Evolutionary conservation across 2,888 invertebrate species (phyloP).

Genomic region (Eretmocerus hayati): DNA sequence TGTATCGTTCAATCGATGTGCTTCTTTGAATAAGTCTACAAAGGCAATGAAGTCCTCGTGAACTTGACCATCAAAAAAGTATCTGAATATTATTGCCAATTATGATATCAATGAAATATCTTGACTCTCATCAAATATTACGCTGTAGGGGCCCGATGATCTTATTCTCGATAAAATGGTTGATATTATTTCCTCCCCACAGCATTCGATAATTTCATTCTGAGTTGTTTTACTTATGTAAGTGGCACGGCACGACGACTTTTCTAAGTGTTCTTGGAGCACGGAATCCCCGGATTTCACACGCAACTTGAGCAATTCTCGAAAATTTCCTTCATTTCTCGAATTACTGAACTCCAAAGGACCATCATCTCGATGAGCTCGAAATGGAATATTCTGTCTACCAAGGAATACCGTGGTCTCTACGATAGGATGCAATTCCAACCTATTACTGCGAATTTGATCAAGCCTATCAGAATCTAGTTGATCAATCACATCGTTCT

Average conservation of each 20-base stretch:
- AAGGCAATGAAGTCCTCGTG: neutral
- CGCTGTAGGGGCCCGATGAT: constrained; percentile 1
- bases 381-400: constrained; percentile 28
- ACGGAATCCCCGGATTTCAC: constrained; percentile 1
- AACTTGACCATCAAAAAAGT: neutral
- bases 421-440: constrained; percentile 23
- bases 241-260: constrained; percentile 14
- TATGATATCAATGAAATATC: constrained; percentile 19
- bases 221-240: constrained; percentile 19
- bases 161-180: neutral
- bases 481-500: neutral
- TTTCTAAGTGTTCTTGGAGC: constrained; percentile 14
- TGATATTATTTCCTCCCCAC: constrained; percentile 3
- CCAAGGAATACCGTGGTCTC: constrained; percentile 26
- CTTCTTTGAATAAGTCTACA: no score
- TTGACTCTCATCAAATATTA: constrained; percentile 24
- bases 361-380: constrained; percentile 20
- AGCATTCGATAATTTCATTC: constrained; percentile 18
- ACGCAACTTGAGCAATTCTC: constrained; percentile 4
- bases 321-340: neutral
- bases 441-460: constrained; percentile 11
- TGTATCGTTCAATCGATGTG: no score
- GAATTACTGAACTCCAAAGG: no score
- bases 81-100: constrained; percentile 11
- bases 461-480: neutral